Percentiles rank a stretch among this genome's conserved stretches.
Conservation (phyloP, 2,888 invertebrate species). For the Latheticus oryzae region DNA sequence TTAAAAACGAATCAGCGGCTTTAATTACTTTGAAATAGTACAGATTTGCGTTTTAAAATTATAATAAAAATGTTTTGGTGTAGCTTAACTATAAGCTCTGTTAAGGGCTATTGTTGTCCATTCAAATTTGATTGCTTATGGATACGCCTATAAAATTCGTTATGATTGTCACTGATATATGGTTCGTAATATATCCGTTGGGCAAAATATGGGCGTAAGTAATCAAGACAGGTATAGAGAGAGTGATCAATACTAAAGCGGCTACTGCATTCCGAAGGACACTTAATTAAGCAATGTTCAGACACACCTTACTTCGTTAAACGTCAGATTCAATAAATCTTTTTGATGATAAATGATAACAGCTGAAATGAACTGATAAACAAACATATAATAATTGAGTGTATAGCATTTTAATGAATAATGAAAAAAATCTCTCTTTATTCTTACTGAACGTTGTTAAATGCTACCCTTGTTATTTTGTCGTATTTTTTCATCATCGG, state of each 20-base stretch:
- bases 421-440: slow-evolving; percentile 26
- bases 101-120: too few relatives aligned
- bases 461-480: slow-evolving; percentile 40
- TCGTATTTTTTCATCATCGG: slow-evolving; percentile 25
- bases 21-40: too few relatives aligned
- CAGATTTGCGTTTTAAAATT: too few relatives aligned
- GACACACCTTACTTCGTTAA: slow-evolving; percentile 42
- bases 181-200: slow-evolving; percentile 35
- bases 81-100: too few relatives aligned
- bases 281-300: slow-evolving; percentile 48
- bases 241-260: slow-evolving; percentile 41
- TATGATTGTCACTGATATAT: slow-evolving; percentile 40
- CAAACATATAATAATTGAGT: slow-evolving; percentile 20
- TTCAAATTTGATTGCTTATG: slow-evolving; percentile 17
- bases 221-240: slow-evolving; percentile 43
- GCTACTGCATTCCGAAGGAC: slow-evolving; percentile 47
- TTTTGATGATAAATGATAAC: slow-evolving; percentile 42
- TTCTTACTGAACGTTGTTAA: slow-evolving; percentile 37
- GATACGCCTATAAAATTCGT: too few relatives aligned
- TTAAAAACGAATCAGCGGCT: too few relatives aligned
- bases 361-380: slow-evolving; percentile 39
- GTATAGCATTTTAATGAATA: slow-evolving; percentile 27
- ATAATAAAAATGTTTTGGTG: too few relatives aligned
- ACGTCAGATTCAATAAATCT: slow-evolving; percentile 39
- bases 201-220: slow-evolving; percentile 35